A percentile compares a stretch with the other conserved stretches of the same genome.
Conservation (phyloP, 1,140 invertebrate species). For the Euwallacea similis region DNA sequence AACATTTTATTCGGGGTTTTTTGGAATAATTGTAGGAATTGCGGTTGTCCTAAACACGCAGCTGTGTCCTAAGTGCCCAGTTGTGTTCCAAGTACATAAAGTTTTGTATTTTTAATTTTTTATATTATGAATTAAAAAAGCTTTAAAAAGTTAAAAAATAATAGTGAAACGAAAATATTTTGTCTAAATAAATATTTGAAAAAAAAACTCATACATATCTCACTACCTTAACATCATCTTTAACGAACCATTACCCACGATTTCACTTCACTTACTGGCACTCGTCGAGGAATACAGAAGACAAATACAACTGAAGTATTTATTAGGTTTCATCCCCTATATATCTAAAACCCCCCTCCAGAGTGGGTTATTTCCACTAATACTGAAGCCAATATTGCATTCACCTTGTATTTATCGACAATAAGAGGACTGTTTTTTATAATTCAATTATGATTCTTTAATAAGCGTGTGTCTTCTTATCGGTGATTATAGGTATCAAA, state of each 20-base stretch:
- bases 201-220: neutral
- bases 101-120: no score
- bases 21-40: neutral
- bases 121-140: no score
- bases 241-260: neutral
- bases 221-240: neutral
- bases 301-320: conserved; percentile 41
- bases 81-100: no score
- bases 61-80: no score
- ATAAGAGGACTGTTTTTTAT: conserved; percentile 15
- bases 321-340: conserved; percentile 45
- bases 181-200: no score
- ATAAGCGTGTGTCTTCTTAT: no score
- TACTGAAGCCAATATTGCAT: conserved; percentile 43
- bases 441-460: conserved; percentile 27
- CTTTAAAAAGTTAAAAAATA: no score
- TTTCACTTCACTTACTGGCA: conserved; percentile 11
- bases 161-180: no score
- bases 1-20: neutral
- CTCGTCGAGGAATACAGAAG: conserved; percentile 12
- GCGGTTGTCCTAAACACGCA: no score
- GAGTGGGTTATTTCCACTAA: conserved; percentile 11
- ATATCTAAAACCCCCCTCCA: conserved; percentile 42
- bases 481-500: no score
- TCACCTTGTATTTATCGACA: conserved; percentile 40